Percentiles rank a stretch among this genome's conserved stretches.
These are phyloP conservation scores for Physella acuta DNA, from an alignment of 1,140 invertebrate species.

Conservation along the genomic window DNA sequence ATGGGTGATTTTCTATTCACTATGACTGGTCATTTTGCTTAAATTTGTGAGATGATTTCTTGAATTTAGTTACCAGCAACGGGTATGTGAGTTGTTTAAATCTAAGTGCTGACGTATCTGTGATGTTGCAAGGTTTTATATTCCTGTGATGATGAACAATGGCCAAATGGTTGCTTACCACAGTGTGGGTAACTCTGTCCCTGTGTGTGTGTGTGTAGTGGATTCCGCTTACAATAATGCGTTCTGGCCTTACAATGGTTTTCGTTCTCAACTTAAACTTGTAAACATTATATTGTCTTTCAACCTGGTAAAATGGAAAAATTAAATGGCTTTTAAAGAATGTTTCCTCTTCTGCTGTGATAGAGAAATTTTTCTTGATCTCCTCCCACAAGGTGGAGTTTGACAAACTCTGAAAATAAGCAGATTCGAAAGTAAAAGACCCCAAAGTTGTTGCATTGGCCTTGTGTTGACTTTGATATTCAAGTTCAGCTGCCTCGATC, in stretches of 20 bases:
- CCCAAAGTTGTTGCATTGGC: not conserved
- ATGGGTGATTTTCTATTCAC: no score
- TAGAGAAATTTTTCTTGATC: not conserved
- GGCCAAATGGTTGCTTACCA: not conserved
- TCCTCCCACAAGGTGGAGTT: not conserved
- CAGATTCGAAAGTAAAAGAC: not conserved
- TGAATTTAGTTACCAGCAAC: no score
- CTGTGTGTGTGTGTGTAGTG: not conserved
- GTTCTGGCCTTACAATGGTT: not conserved
- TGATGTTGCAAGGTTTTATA: no score
- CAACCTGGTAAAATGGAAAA: not conserved
- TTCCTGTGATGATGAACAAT: conserved; percentile 7
- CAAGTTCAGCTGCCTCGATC: not conserved
- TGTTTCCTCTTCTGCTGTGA: conserved; percentile 3
- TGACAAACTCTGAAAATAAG: not conserved
- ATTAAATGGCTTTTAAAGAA: not conserved
- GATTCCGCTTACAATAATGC: not conserved
- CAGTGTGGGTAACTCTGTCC: not conserved
- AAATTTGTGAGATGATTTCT: no score
- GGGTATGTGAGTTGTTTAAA: no score
- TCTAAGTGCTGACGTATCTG: no score
- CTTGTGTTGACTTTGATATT: not conserved
- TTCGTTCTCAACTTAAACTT: not conserved
- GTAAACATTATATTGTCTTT: not conserved
- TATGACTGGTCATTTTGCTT: no score